Base-by-base conservation (phyloP, 2,888 invertebrate species). In the Meghimatium bilineatum region DNA sequence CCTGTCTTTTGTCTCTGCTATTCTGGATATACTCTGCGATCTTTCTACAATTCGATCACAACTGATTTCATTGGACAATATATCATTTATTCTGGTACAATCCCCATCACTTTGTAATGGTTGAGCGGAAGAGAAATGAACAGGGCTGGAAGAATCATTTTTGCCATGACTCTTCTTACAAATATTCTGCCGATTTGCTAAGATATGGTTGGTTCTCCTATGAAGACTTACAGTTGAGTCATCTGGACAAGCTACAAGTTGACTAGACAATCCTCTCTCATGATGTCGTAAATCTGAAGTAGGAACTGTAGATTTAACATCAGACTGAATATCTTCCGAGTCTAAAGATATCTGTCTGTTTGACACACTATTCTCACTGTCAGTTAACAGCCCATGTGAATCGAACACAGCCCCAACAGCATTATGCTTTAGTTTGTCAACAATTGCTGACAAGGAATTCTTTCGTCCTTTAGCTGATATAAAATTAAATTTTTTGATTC, bases 351-450 rank as follows among this genome's bases (percentile, higher is more conserved):
- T n/a, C 0, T 32, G 14, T 66, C 34, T 66, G 34, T 60, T 82
- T 32, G 34, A 49, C 52, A 6, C 29, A 52, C 34, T 49, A n/a
- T 23, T 69, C 20, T 29, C 60, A 38, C 52, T 34, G 8, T 66
- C 79, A 49, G 52, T 49, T n/a, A 69, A 44, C 5, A 44, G 67
- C 32, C 52, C 75, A 32, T 69, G 49, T n/a, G 72, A 36, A 49
- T 72, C 82, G 1, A 81, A n/a, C n/a, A 67, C 71, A 29, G 71
- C 49, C 1, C 77, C 82, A 10, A 63, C 78, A 12, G 84, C 83
- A 67, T 81, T 81, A 6, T 83, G 78, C 36, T 82, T 88, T 36
- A 97, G 93, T 93, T 97, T 97, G 91, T 97, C 97, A 89, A 97
- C 97, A 26, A 97, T 97, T 32, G 97, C 93, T 49, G 91, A 91